Evolutionary conservation across 2,113 vertebrate species (phyloP).

Genomic region (Elaphurus davidianus): DNA sequence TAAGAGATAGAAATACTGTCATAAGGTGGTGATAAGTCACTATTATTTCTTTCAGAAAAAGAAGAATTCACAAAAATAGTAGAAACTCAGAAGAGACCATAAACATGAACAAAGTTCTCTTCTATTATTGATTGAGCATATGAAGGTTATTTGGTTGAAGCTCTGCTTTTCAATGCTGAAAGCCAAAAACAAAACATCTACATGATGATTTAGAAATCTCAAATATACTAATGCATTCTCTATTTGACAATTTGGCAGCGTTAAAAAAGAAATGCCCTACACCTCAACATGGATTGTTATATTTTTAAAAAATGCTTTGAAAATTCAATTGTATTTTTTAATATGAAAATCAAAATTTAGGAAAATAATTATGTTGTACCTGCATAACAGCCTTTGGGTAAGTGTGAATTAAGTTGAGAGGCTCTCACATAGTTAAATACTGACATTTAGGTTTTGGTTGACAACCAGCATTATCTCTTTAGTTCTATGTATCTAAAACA

Average conservation of each 20-base stretch:
- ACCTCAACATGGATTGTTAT: not conserved
- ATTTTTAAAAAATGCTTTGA: not conserved
- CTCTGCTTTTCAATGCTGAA: not conserved
- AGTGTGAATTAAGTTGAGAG: not conserved
- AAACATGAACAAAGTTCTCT: not conserved
- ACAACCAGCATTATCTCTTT: not conserved
- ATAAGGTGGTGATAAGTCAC: not conserved
- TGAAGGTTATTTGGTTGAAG: not conserved
- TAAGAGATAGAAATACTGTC: conserved; percentile 7
- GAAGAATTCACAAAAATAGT: not conserved
- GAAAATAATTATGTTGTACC: not conserved
- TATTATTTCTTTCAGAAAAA: conserved; percentile 11
- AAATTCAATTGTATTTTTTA: not conserved
- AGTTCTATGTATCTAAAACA: not conserved
- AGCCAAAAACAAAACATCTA: not conserved
- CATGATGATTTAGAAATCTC: not conserved
- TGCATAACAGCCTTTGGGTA: not conserved
- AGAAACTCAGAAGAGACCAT: not conserved
- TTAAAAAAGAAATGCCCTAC: not conserved
- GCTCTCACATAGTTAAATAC: not conserved
- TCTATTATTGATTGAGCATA: not conserved
- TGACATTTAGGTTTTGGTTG: not conserved
- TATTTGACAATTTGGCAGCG: not conserved
- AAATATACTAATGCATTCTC: not conserved
- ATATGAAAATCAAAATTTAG: not conserved